Conservation (phyloP, 1,140 invertebrate genomes). For the Trypoxylus dichotomus region DNA sequence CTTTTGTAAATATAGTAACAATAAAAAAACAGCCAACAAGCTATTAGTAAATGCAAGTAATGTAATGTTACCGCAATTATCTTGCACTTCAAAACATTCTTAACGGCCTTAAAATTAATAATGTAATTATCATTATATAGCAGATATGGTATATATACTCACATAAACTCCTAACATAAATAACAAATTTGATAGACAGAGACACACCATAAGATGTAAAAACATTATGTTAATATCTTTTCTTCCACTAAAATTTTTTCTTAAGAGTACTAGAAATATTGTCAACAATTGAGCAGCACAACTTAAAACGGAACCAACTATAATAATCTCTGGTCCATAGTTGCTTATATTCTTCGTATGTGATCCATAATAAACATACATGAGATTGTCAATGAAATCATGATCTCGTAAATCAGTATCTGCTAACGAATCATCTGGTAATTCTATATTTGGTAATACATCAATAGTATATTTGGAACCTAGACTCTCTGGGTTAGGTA, state of each 20-base stretch:
- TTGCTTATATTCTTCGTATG: constrained; percentile 47
- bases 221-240: constrained; percentile 48
- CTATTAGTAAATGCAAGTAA: constrained; percentile 67
- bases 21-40: constrained; percentile 66
- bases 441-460: constrained; percentile 47
- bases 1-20: constrained; percentile 54
- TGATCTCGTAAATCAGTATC: constrained; percentile 56
- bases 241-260: constrained; percentile 48
- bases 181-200: constrained; percentile 52
- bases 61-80: constrained; percentile 66
- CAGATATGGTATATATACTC: constrained; percentile 36
- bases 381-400: constrained; percentile 60
- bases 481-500: constrained; percentile 49
- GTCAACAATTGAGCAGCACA: constrained; percentile 51
- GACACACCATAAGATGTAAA: constrained; percentile 49
- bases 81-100: constrained; percentile 62
- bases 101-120: constrained; percentile 58
- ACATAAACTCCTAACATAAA: constrained; percentile 59
- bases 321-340: constrained; percentile 52
- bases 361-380: constrained; percentile 62
- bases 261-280: constrained; percentile 49
- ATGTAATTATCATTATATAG: not conserved
- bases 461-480: constrained; percentile 47
- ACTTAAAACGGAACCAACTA: constrained; percentile 51
- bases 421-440: constrained; percentile 50